Evolutionary conservation across 2,113 vertebrate genomes (phyloP).

Genomic region (Indicator maculatus): DNA sequence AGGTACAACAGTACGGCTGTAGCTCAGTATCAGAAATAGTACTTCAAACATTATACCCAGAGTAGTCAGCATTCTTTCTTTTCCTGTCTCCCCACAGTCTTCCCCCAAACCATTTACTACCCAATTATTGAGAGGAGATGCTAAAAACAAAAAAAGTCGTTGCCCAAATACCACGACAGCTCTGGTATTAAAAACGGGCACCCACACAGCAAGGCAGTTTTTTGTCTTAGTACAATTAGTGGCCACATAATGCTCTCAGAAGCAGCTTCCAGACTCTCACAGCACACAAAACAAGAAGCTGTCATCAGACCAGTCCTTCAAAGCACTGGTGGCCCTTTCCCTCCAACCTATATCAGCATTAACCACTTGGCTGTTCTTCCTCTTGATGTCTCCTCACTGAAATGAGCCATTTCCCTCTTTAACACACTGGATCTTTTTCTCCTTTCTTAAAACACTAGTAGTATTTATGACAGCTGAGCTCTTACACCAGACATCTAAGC

Average conservation of each 20-base stretch:
- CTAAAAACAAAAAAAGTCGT: background rate
- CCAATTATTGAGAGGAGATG: background rate
- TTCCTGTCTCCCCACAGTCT: background rate
- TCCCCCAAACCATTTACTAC: background rate
- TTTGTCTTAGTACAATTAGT: background rate
- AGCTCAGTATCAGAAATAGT: background rate
- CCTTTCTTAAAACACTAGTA: background rate
- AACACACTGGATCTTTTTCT: background rate
- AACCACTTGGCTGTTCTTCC: background rate
- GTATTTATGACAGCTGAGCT: rapidly evolving
- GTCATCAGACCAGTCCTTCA: background rate
- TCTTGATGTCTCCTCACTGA: background rate
- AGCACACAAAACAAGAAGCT: background rate
- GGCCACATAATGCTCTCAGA: background rate
- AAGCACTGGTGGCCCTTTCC: background rate
- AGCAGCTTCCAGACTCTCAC: background rate
- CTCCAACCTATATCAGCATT: background rate
- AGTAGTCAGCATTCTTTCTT: background rate
- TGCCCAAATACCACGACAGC: background rate
- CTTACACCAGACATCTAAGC: background rate
- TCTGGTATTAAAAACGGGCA: background rate
- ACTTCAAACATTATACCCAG: background rate
- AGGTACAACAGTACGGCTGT: background rate
- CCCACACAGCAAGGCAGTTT: background rate
- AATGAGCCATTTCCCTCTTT: background rate